A percentile compares a stretch with the other conserved stretches of the same genome.
These are phyloP conservation scores for Tachina grossa DNA, from an alignment of 2,888 invertebrate species.

Conservation along the genomic window DNA sequence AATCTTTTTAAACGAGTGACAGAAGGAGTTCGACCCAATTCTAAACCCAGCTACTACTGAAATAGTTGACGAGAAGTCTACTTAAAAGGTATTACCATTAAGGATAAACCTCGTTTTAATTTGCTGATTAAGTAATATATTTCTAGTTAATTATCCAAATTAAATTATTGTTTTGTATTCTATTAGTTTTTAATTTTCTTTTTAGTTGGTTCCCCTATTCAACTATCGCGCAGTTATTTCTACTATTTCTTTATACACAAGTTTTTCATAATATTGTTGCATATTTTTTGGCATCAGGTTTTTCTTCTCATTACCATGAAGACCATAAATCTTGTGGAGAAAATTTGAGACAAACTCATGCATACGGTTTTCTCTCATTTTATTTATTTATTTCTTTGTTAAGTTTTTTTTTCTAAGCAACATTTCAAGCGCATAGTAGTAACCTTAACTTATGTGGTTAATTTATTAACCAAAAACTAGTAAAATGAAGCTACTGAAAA, in stretches of 20 bases:
- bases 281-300: constrained; percentile 70
- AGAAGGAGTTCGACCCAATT: too few relatives aligned
- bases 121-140: too few relatives aligned
- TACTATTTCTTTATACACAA: constrained; percentile 2
- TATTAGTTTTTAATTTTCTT: not conserved
- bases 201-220: constrained; percentile 15
- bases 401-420: constrained; percentile 36
- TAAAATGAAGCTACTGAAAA: constrained; percentile 43
- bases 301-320: constrained; percentile 64
- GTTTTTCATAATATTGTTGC: constrained; percentile 57
- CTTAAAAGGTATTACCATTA: too few relatives aligned
- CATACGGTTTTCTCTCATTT: constrained; percentile 57
- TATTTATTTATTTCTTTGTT: constrained; percentile 52
- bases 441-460: constrained; percentile 62
- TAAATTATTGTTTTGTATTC: not conserved
- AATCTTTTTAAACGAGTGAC: too few relatives aligned
- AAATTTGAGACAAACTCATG: constrained; percentile 69
- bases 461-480: constrained; percentile 70
- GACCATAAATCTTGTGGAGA: constrained; percentile 66
- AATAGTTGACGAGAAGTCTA: too few relatives aligned
- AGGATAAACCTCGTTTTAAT: too few relatives aligned
- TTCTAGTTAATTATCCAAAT: too few relatives aligned
- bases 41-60: too few relatives aligned
- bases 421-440: constrained; percentile 41
- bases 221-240: not conserved